phyloP scores from a whole-genome alignment of 2,888 invertebrate genomes.

The Catonia carolina region DNA sequence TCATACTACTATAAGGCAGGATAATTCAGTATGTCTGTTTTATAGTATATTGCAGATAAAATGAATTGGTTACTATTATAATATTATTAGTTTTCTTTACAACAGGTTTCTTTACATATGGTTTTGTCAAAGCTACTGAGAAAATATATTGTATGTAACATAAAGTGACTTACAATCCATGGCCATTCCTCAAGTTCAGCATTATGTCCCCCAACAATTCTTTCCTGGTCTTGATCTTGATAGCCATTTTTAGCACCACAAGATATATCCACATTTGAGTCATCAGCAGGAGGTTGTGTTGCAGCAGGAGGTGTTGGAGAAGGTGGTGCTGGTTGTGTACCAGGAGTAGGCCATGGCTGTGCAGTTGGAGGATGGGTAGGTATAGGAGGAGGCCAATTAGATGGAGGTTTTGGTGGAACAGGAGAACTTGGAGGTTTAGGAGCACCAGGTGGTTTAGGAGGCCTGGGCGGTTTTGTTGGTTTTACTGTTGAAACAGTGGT shows the following conservation, averaged over 20 bases:
- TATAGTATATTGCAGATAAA: no score
- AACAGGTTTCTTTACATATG: no score
- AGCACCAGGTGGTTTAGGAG: conserved; percentile 35
- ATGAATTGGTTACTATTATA: no score
- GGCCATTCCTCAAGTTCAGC: conserved; percentile 80
- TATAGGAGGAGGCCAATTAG: conserved; percentile 29
- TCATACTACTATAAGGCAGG: no score
- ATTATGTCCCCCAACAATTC: conserved; percentile 78
- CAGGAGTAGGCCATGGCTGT: conserved; percentile 20
- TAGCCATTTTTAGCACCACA: conserved; percentile 77
- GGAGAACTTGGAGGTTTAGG: conserved; percentile 27
- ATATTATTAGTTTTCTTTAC: no score
- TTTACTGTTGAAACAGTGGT: conserved; percentile 33
- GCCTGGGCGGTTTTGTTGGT: conserved; percentile 24
- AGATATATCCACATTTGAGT: conserved; percentile 40
- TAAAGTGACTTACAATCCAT: conserved; percentile 43
- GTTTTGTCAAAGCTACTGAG: no score
- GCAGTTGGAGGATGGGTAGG: conserved; percentile 26
- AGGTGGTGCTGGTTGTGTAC: conserved; percentile 18
- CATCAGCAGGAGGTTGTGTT: conserved; percentile 18
- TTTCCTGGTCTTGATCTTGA: conserved; percentile 71
- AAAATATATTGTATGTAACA: no score
- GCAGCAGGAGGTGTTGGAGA: conserved; percentile 21
- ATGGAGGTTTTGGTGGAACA: conserved; percentile 32
- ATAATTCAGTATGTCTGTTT: no score